Percentiles rank a stretch among this genome's conserved stretches.
Conservation (phyloP, 2,797 vertebrate genomes). For the Malurus leucopterus region DNA sequence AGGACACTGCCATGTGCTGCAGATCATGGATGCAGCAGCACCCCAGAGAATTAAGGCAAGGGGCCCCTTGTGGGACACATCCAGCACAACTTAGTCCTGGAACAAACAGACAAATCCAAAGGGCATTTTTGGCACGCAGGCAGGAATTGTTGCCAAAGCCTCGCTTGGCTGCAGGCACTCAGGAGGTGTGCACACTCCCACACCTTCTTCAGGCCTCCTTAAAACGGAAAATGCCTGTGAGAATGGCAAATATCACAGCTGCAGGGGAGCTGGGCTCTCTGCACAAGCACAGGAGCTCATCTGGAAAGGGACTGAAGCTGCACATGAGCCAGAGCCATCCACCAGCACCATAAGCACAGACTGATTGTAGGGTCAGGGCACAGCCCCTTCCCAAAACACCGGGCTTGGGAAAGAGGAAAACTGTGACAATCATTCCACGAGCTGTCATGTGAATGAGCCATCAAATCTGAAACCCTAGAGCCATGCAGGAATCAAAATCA, state of each 20-base stretch:
- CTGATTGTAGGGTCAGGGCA: not conserved
- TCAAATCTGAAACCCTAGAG: not conserved
- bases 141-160: not conserved
- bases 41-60: not conserved
- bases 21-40: not conserved
- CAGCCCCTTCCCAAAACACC: not conserved
- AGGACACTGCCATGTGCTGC: not conserved
- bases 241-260: not conserved
- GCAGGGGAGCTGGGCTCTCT: not conserved
- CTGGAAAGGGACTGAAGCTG: not conserved
- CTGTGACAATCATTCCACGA: not conserved
- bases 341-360: not conserved
- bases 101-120: not conserved
- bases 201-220: not conserved
- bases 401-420: not conserved
- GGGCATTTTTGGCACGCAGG: not conserved
- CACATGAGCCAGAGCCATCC: not conserved
- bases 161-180: rapidly evolving
- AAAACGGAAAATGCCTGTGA: not conserved
- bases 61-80: not conserved
- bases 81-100: not conserved
- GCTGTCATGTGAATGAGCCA: not conserved
- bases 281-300: not conserved
- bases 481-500: not conserved
- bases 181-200: not conserved